Evolutionary conservation across 1,140 invertebrate genomes (phyloP).

Genomic region (Brachystomella parvula): DNA sequence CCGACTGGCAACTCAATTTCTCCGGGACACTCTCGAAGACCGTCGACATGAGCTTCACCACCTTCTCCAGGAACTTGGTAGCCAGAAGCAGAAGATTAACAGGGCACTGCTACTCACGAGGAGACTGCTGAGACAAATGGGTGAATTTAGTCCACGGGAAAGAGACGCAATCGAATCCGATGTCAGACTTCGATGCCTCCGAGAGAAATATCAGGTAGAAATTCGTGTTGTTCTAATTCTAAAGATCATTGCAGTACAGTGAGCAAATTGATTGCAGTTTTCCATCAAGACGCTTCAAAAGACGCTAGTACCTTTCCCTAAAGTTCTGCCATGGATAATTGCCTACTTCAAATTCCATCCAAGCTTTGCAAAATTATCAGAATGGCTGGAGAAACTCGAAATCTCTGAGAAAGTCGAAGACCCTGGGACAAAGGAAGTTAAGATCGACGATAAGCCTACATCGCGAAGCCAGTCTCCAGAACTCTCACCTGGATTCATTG

Average conservation of each 20-base stretch:
- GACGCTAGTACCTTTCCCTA: background rate
- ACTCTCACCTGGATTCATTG: no score
- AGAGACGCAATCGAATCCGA: constrained; percentile 20
- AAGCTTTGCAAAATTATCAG: background rate
- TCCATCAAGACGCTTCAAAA: background rate
- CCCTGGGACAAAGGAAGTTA: background rate
- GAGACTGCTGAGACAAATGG: constrained; percentile 21
- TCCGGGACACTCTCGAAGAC: constrained; percentile 14
- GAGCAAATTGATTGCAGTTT: background rate
- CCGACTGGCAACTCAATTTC: background rate
- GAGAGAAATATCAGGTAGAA: constrained; percentile 27
- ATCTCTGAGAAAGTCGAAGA: background rate
- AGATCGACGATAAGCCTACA: no score
- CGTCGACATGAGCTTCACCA: constrained; percentile 28
- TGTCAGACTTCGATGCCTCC: constrained; percentile 20
- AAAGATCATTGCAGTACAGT: no score
- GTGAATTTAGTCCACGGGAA: constrained; percentile 14
- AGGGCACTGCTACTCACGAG: constrained; percentile 21
- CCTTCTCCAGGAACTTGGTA: constrained; percentile 25
- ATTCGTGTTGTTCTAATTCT: background rate
- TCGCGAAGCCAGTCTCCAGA: background rate
- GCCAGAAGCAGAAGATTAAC: constrained; percentile 31
- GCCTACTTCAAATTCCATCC: background rate
- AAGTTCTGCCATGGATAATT: background rate
- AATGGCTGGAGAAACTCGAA: background rate